phyloP scores from a whole-genome alignment of 2,888 invertebrate genomes.

The Gryllus longicercus region DNA sequence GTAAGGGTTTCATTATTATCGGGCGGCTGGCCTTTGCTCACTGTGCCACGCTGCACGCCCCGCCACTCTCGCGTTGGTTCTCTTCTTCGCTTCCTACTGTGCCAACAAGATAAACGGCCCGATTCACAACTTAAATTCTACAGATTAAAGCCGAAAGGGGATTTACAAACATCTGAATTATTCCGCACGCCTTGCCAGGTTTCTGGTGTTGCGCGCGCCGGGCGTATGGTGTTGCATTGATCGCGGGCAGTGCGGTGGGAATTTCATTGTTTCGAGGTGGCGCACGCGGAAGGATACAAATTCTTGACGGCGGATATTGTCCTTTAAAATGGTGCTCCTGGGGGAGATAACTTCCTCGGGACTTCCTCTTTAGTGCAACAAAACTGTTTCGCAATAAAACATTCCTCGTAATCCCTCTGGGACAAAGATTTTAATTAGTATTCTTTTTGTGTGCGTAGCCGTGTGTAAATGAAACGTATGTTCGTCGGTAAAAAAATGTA shows the following conservation, averaged over 20 bases:
- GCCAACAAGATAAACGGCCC: conserved; percentile 17
- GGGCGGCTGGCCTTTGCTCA: neutral
- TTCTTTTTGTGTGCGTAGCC: neutral
- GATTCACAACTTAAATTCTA: conserved; percentile 8
- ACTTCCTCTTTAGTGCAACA: neutral
- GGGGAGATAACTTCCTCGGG: neutral
- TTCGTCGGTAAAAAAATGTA: too few species aligned
- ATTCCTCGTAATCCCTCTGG: neutral
- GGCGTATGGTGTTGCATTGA: neutral
- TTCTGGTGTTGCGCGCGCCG: neutral
- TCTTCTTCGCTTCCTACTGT: neutral
- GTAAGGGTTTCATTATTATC: conserved; percentile 2
- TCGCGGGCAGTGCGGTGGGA: neutral
- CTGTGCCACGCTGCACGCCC: neutral
- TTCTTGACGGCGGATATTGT: neutral
- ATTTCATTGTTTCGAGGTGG: neutral
- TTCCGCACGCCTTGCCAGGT: neutral
- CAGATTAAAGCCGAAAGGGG: neutral
- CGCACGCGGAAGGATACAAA: neutral
- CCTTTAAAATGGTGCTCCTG: neutral
- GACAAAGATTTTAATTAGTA: neutral
- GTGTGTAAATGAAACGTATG: neutral
- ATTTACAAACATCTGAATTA: conserved; percentile 17
- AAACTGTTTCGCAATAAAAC: conserved; percentile 2
- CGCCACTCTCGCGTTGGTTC: neutral